Conservation (phyloP, 2,113 vertebrate genomes). For the Octodon degus region DNA sequence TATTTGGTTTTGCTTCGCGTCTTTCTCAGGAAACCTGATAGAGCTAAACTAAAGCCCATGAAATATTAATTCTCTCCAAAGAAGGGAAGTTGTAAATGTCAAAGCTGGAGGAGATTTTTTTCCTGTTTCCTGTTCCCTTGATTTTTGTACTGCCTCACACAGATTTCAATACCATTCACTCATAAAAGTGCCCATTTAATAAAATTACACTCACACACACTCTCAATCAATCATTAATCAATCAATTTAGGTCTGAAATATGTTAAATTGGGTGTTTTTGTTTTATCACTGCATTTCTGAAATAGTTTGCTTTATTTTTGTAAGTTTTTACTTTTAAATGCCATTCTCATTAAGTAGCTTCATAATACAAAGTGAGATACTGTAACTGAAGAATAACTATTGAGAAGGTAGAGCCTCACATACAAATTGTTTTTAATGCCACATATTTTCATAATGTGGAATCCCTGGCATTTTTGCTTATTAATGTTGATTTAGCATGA, state of each 20-base stretch:
- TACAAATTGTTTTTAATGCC: neutral
- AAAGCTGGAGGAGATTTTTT: neutral
- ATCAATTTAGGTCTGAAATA: neutral
- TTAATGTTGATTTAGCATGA: constrained; percentile 47
- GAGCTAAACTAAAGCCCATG: neutral
- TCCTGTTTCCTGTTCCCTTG: neutral
- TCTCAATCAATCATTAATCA: neutral
- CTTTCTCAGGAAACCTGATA: neutral
- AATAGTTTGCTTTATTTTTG: constrained; percentile 11
- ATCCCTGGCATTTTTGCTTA: neutral
- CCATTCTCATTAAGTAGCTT: neutral
- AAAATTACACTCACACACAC: neutral
- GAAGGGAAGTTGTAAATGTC: neutral
- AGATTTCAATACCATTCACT: neutral
- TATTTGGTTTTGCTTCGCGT: constrained; percentile 22
- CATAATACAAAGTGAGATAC: neutral
- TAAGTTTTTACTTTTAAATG: constrained; percentile 15
- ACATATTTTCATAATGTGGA: neutral
- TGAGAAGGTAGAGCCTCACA: neutral
- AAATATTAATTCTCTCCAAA: neutral
- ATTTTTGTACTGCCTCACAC: neutral
- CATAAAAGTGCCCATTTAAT: neutral
- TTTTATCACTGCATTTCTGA: constrained; percentile 28
- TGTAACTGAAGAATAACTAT: neutral
- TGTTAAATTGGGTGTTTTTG: neutral